Evolutionary conservation across 2,888 invertebrate species (phyloP), one percentile per base, ranked within the genome.

Genomic region (Pegoplata infirma): DNA sequence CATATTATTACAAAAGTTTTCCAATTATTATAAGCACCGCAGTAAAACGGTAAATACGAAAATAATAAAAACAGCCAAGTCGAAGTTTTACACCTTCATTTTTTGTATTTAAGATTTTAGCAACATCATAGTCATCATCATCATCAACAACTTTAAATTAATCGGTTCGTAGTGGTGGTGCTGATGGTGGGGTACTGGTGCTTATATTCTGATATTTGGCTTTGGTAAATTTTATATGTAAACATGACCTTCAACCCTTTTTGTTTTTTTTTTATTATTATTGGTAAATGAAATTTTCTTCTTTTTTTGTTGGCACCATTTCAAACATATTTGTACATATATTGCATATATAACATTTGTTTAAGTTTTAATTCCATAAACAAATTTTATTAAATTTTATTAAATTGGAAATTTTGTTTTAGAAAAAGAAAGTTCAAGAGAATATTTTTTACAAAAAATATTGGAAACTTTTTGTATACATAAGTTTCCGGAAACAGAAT

Each of bases 201-300:
- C 7, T 58, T 47, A 12, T 68, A 21, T 25, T 51, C 44, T 32
- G 47, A 10, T 16, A 51, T 67, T 55, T 21, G 25, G 3, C 23
- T 59, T 25, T 44, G 23, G 10, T 19, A 21, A n/a, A n/a, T 21
- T 19, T 6, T 25, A 36, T 55, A 40, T 63, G 55, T 67, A 68
- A 68, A 58, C 44, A 40, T 76, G 75, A 69, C 75, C 75, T 76
- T 76, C 75, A 76, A 63, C 61, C 63, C 55, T 47, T 32, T 63
- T 19, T 19, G n/a, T n/a, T n/a, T n/a, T n/a, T n/a, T n/a, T n/a
- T n/a, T n/a, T n/a, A n/a, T n/a, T n/a, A 1, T 28, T 51, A 12
- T 74, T 40, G 55, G 8, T 59, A 17, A 47, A 5, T 16, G 17
- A 46, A 61, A 8, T 19, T 17, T n/a, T n/a, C n/a, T n/a, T n/a